phyloP scores from a whole-genome alignment of 2,113 vertebrate genomes.

The Cyanoliseus patagonus region DNA sequence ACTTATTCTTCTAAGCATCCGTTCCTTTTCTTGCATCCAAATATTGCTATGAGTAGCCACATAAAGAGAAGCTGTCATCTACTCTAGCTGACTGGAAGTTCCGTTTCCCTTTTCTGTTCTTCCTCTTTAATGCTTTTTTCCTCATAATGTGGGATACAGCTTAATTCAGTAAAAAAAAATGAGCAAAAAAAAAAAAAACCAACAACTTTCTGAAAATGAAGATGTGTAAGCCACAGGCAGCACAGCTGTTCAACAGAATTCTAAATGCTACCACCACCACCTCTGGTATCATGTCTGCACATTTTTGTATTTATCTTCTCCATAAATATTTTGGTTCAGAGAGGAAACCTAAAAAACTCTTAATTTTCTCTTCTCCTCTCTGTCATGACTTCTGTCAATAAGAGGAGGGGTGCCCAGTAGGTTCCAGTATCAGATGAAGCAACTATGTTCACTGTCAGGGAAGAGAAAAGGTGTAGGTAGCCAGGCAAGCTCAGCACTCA shows the following conservation, averaged over 20 bases:
- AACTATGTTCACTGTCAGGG: background rate
- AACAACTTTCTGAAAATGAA: background rate
- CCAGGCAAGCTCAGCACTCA: background rate
- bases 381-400: background rate
- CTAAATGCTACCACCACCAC: background rate
- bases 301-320: background rate
- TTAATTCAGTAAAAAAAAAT: background rate
- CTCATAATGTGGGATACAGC: background rate
- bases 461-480: background rate
- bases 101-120: background rate
- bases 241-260: background rate
- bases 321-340: background rate
- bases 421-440: background rate
- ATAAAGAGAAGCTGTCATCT: background rate
- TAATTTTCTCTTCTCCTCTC: background rate
- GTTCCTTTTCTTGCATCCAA: background rate
- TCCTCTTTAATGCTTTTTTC: background rate
- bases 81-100: background rate
- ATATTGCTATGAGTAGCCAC: background rate
- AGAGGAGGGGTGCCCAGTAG: background rate
- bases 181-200: background rate
- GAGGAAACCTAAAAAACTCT: background rate
- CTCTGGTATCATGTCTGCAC: background rate
- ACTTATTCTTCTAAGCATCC: background rate
- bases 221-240: background rate